These are phyloP conservation scores for Nyctalus aviator DNA, from an alignment of 2,797 vertebrate species.

Conservation along the genomic window DNA sequence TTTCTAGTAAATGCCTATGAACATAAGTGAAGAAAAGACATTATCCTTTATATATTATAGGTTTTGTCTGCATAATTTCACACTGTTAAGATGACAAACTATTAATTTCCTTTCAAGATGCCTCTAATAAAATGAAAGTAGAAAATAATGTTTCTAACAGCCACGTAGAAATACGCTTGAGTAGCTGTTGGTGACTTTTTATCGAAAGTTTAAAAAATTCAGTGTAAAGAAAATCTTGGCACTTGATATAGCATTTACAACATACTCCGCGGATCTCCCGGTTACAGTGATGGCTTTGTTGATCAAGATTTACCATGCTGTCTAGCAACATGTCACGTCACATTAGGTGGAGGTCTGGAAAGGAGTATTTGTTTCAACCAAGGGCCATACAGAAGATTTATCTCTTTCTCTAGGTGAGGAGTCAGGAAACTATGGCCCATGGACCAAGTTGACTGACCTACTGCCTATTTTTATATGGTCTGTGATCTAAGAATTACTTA, in stretches of 20 bases:
- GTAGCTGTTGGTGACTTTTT: conserved; percentile 78
- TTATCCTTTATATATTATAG: conserved; percentile 81
- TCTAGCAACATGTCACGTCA: conserved; percentile 64
- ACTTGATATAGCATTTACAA: conserved; percentile 61
- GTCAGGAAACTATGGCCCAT: not conserved
- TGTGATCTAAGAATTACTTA: not conserved
- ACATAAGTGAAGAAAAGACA: conserved; percentile 79
- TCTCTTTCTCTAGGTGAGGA: not conserved
- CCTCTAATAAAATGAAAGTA: conserved; percentile 78
- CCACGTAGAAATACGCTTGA: conserved; percentile 73
- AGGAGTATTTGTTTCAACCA: not conserved
- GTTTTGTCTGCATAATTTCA: conserved; percentile 82
- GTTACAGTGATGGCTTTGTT: conserved; percentile 57
- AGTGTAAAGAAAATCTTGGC: conserved; percentile 77
- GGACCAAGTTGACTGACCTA: not conserved
- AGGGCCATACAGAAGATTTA: not conserved
- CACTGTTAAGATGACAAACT: conserved; percentile 82
- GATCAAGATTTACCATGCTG: conserved; percentile 71
- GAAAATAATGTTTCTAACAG: conserved; percentile 65
- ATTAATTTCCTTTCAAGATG: conserved; percentile 82
- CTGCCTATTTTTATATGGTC: not conserved
- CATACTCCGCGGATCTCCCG: conserved; percentile 26
- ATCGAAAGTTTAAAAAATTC: conserved; percentile 82
- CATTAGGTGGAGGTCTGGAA: conserved; percentile 23
- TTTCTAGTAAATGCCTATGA: conserved; percentile 78